Evolutionary conservation across 2,888 invertebrate genomes (phyloP).

Genomic region (Lymantria dispar): DNA sequence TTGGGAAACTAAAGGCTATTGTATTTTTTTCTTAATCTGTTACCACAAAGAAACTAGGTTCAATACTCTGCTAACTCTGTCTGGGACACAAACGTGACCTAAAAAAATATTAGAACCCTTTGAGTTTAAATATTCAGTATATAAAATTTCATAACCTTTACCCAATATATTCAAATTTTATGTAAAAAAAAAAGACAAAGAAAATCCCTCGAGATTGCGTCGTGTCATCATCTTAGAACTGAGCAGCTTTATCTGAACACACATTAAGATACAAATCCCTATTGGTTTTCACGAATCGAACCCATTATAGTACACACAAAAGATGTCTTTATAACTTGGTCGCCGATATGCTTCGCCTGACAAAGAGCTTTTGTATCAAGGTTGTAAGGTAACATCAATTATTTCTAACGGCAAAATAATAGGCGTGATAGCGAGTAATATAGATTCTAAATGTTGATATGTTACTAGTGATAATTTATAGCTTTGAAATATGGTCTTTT

Average conservation of each 20-base stretch:
- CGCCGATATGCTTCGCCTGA: background rate
- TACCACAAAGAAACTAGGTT: too few species aligned
- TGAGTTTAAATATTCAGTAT: too few species aligned
- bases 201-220: conserved; percentile 3
- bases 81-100: too few species aligned
- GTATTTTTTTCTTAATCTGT: too few species aligned
- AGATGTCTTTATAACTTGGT: conserved; percentile 9
- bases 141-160: background rate
- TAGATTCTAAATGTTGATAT: too few species aligned
- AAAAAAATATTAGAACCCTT: too few species aligned
- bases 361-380: background rate
- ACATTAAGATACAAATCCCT: conserved; percentile 30
- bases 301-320: conserved; percentile 28
- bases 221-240: conserved; percentile 5
- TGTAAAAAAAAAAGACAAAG: conserved; percentile 6
- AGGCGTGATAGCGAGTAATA: too few species aligned
- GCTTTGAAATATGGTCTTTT: too few species aligned
- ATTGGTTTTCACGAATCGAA: conserved; percentile 26
- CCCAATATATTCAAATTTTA: background rate
- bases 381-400: background rate
- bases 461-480: too few species aligned
- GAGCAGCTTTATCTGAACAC: conserved; percentile 8
- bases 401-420: too few species aligned
- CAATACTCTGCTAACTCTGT: too few species aligned
- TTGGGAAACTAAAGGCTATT: too few species aligned